Base-by-base conservation (phyloP, 2,113 vertebrate genomes). In the Eira barbara region DNA sequence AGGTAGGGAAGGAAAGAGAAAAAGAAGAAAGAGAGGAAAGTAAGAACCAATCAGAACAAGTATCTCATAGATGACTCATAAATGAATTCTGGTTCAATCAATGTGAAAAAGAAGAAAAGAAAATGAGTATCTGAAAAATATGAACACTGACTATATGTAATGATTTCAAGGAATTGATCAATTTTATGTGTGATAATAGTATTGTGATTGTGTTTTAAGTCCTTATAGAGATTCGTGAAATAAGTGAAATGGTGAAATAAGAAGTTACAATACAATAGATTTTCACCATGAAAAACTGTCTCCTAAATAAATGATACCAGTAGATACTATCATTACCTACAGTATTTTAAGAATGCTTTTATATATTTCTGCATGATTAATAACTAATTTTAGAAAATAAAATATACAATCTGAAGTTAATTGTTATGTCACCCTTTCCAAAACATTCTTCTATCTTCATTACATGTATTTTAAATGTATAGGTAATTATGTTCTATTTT, bases 381-480 rank as follows among this genome's bases (percentile, higher is more conserved):
- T 23, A 95, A 42, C 69, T 89, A 97, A 90, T 36, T 83, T 63
- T 49, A 91, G 18, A 93, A 96, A 93, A 81, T 34, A 92, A 92
- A 94, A 55, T 79, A 81, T 1, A 11, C 34, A 82, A 79, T 57
- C 45, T 78, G 47, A 91, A 90, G 27, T 81, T 65, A 55, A 90
- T 61, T 88, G 7, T 80, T 25, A 84, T 25, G 13, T 79, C 34
- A 96, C 2, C 27, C 79, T 81, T 78, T 57, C 27, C 27, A 88
- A 73, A 63, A 79, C 47, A 80, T 84, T 78, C 13, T 1, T 88
- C 34, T 89, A 73, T 23, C 2, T 95, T 90, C 45, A 61, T 71
- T 87, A 83, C 9, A 91, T 63, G 18, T 39, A 69, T 63, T 31
- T 90, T 84, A 71, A 84, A 84, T 36, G 39, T 82, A 63, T 59